These are phyloP conservation scores for Diorhabda elongata DNA, from an alignment of 1,140 invertebrate genomes.

Conservation along the genomic window DNA sequence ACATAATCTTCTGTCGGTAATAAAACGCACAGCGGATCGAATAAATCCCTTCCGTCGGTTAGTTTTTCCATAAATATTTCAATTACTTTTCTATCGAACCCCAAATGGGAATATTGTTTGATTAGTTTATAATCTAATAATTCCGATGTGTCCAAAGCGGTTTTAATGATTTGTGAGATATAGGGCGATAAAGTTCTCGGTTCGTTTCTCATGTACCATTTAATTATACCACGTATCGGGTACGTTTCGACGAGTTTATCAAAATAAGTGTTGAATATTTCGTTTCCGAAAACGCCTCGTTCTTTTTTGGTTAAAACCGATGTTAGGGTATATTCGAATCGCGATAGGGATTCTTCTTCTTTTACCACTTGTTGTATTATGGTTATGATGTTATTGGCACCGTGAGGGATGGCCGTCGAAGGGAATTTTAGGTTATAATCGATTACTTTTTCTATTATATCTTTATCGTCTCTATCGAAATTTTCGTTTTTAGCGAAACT, in stretches of 20 bases:
- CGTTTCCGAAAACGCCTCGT: constrained; percentile 7
- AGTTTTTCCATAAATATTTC: constrained; percentile 3
- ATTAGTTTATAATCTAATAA: constrained; percentile 1
- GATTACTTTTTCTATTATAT: constrained; percentile 6
- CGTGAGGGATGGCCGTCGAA: neutral
- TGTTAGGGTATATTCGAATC: neutral
- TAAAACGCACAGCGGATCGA: constrained; percentile 5
- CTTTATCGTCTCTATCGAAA: neutral
- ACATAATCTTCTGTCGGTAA: constrained; percentile 15
- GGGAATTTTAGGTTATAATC: constrained; percentile 12
- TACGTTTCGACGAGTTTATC: neutral
- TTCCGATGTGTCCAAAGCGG: neutral
- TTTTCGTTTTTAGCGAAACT: neutral
- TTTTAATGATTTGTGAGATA: constrained; percentile 13
- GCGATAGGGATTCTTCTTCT: neutral
- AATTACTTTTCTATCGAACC: constrained; percentile 15
- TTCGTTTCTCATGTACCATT: constrained; percentile 19
- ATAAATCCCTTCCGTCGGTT: neutral
- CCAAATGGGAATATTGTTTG: constrained; percentile 20
- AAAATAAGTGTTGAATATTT: constrained; percentile 8
- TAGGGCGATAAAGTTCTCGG: constrained; percentile 1
- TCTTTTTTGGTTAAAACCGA: neutral
- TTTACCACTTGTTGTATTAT: neutral
- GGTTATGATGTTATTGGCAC: neutral
- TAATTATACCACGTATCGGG: neutral